Base-by-base conservation (phyloP, 2,797 vertebrate species). In the Danio kyathit region DNA sequence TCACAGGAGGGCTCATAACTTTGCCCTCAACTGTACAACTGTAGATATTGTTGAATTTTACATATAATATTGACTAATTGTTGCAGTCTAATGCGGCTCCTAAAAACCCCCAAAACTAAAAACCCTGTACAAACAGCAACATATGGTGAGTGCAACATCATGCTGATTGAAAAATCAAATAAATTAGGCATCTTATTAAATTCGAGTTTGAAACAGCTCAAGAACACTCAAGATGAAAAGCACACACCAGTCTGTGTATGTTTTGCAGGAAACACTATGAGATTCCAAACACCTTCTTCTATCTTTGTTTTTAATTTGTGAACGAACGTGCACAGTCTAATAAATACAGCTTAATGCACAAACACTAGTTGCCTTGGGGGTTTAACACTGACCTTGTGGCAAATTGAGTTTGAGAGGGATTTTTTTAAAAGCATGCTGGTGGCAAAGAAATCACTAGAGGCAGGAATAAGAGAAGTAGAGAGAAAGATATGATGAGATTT, bases 301-400 rank as follows among this genome's bases (percentile, higher is more conserved):
- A 52, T 79, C 38, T 44, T 10, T 21, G 5, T 46, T 84, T 76
- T 81, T 63, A 65, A 83, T 82, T 40, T 71, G 17, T 65, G 60
- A 76, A 84, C 72, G 64, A 86, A 86, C 72, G 78, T 40, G 63
- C 80, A 74, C 79, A 69, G 46, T 52, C 76, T 82, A 29, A 69
- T 82, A 78, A 70, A 84, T 67, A 83, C 61, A 51, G 51, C 41
- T 54, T 81, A 83, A 84, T 73, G 78, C 80, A 87, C 66, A 64
- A 83, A 76, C 59, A 77, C 65, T 65, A 71, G 71, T 80, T 82
- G 77, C 59, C 77, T 76, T 67, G 64, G 57, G 78, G 67, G 78
- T 76, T 81, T 64, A 61, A 79, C 71, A 70, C 44, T 83, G 74
- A 87, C 86, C 82, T 86, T 81, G 75, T 77, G 56, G 83, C 54